phyloP scores from a whole-genome alignment of 2,797 vertebrate genomes.

The Alcedo quadribrachys region DNA sequence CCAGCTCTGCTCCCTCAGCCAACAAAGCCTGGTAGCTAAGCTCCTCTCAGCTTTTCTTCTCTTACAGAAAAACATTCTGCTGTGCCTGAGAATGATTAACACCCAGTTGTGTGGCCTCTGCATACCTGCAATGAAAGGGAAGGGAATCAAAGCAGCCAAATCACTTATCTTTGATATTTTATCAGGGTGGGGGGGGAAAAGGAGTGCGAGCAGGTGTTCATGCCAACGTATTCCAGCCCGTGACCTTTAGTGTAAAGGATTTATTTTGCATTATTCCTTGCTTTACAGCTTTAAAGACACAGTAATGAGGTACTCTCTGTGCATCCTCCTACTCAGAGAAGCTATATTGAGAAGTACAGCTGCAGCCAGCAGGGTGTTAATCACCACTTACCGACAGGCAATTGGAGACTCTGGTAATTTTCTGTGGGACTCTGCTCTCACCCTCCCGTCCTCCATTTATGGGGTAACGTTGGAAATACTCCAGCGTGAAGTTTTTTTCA shows the following conservation, averaged over 20 bases:
- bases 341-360: conserved; percentile 76
- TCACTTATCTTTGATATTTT: conserved; percentile 72
- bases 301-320: conserved; percentile 82
- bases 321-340: conserved; percentile 77
- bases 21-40: conserved; percentile 27
- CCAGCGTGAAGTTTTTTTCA: conserved; percentile 11
- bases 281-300: conserved; percentile 81
- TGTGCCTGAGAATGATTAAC: conserved; percentile 15
- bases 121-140: background rate
- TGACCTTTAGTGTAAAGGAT: conserved; percentile 79
- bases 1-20: conserved; percentile 13
- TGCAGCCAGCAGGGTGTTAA: conserved; percentile 83
- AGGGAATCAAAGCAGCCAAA: background rate
- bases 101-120: conserved; percentile 12
- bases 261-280: conserved; percentile 64
- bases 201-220: conserved; percentile 58
- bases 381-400: conserved; percentile 78
- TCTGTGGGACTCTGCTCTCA: conserved; percentile 55
- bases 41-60: conserved; percentile 39
- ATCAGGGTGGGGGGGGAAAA: conserved; percentile 57
- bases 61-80: background rate
- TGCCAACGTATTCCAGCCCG: conserved; percentile 69
- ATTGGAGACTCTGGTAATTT: conserved; percentile 44
- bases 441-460: conserved; percentile 43
- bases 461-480: conserved; percentile 6